Percentiles rank a stretch among this genome's conserved stretches.
Conservation (phyloP, 2,113 vertebrate species). For the Leucopsar rothschildi region DNA sequence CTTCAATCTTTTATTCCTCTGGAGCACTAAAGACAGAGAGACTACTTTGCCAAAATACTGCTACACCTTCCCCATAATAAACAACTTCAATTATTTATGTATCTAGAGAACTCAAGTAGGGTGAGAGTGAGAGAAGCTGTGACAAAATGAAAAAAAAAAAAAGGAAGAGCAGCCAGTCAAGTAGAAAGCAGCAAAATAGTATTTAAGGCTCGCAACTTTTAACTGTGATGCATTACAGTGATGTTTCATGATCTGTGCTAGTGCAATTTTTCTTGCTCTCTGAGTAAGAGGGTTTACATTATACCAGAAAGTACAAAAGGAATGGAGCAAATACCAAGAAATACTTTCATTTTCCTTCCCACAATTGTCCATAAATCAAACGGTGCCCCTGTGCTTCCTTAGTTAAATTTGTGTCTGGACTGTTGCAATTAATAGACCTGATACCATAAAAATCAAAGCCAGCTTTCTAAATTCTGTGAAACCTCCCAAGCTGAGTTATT, state of each 20-base stretch:
- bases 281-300: neutral
- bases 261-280: neutral
- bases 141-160: neutral
- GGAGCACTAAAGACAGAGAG: neutral
- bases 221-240: neutral
- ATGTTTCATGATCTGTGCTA: neutral
- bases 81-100: neutral
- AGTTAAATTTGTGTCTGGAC: neutral
- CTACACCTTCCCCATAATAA: neutral
- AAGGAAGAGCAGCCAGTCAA: neutral
- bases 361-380: neutral
- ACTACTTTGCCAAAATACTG: neutral
- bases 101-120: neutral
- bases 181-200: neutral
- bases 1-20: neutral
- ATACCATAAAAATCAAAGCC: neutral
- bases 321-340: neutral
- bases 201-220: neutral
- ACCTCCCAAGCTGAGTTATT: neutral
- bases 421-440: neutral
- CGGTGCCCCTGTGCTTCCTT: accelerated
- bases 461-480: neutral
- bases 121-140: neutral
- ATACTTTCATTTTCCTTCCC: neutral
- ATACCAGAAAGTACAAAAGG: neutral